phyloP scores from a whole-genome alignment of 2,113 vertebrate species.

The Eolophus roseicapilla region DNA sequence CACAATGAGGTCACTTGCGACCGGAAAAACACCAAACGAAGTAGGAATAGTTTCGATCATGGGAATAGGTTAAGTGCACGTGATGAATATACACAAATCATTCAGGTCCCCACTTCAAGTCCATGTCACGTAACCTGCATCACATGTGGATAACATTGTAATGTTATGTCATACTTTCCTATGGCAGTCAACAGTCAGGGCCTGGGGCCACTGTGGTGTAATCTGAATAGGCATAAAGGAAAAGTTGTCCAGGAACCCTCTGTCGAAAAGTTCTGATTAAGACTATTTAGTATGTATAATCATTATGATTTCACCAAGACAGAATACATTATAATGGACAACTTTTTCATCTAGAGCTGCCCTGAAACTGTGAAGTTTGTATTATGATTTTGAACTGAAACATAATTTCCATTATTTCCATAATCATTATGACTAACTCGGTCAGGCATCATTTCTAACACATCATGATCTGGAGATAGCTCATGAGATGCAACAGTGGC shows the following conservation, averaged over 20 bases:
- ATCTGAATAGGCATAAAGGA: neutral
- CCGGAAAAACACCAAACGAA: neutral
- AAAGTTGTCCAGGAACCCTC: neutral
- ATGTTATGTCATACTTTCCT: neutral
- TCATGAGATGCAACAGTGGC: neutral
- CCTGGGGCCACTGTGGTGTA: neutral
- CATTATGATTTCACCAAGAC: neutral
- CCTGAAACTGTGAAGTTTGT: neutral
- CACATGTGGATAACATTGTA: neutral
- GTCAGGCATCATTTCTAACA: neutral
- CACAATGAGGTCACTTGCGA: neutral
- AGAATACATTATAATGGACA: neutral
- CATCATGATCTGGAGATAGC: accelerated
- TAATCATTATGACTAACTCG: neutral
- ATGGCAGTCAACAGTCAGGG: neutral
- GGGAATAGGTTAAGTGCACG: neutral
- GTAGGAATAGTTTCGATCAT: neutral
- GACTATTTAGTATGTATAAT: neutral
- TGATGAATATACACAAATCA: neutral
- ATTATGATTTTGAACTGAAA: neutral
- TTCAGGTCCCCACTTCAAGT: neutral
- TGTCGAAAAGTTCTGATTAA: slow-evolving; percentile 10
- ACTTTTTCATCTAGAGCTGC: neutral
- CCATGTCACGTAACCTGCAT: neutral
- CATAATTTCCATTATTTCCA: neutral